Evolutionary conservation across 2,888 invertebrate species (phyloP), one percentile per base, ranked within the genome.

Genomic region (Linnaemya tessellans): DNA sequence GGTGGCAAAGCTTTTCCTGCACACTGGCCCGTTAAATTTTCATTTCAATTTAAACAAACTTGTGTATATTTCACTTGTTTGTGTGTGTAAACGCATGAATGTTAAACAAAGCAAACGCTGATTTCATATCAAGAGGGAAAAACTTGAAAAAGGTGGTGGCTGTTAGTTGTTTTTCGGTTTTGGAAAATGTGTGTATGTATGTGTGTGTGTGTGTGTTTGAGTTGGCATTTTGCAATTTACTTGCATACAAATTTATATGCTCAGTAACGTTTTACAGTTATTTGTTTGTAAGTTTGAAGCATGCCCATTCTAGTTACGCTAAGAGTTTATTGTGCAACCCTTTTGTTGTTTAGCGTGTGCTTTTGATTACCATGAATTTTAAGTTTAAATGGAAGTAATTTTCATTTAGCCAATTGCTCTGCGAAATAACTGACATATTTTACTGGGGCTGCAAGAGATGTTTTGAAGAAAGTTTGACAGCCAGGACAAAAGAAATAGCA

Each of bases 351-450:
- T 51, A 20, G 82, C 85, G 79, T 80, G 65, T 85, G 82, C 71
- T 85, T 85, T 85, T 85, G 85, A 85, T 85, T 85, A 80, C 85
- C 43, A 81, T 74, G 85, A 85, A 85, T 85, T 85, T 85, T 80
- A 84, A 85, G 70, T 82, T 85, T 82, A 85, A 82, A 82, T 82
- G 79, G 75, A 75, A 85, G 75, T 85, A 71, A 85, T 85, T 85
- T 82, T 78, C 82, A 71, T 80, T 80, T 67, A 65, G 51, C 65
- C 56, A 83, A 78, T 83, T 78, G 58, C 77, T 65, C 77, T 58
- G 30, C n/a, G 0, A 43, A 77, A 67, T 79, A 56, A 77, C 75
- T 77, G 46, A 64, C 56, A 83, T 22, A 82, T 30, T 51, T 41
- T 54, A 20, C 25, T 60, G 25, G n/a, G 35, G 46, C 38, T 35